phyloP scores from a whole-genome alignment of 2,113 vertebrate genomes.

The Telmatochromis brachygnathus region DNA sequence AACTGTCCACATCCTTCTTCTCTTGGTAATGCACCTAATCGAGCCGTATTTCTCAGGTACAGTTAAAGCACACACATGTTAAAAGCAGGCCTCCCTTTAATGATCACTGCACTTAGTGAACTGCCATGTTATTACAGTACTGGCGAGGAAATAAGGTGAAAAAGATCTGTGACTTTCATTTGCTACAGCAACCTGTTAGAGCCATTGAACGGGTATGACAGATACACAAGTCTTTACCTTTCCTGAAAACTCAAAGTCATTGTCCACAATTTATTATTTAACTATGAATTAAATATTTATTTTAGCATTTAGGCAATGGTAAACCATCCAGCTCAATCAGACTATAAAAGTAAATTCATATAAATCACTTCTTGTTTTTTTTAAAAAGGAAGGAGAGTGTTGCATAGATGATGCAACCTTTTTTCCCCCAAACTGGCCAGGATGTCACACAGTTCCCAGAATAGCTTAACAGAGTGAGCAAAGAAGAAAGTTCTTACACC shows the following conservation, averaged over 20 bases:
- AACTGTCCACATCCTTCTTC: background rate
- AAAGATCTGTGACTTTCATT: background rate
- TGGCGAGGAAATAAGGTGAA: background rate
- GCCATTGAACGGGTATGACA: background rate
- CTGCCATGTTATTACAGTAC: background rate
- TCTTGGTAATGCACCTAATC: background rate
- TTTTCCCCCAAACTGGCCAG: background rate
- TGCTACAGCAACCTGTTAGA: background rate
- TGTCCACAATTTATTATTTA: background rate
- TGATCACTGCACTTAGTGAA: background rate
- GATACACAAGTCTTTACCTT: background rate
- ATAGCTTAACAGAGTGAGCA: background rate
- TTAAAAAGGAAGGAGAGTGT: background rate
- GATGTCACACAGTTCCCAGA: background rate
- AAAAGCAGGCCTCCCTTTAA: background rate
- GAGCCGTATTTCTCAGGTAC: background rate
- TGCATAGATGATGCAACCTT: background rate
- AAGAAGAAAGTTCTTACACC: background rate
- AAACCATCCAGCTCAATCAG: background rate
- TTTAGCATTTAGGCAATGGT: background rate
- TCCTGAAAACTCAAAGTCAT: background rate
- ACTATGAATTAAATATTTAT: background rate
- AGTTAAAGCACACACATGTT: background rate
- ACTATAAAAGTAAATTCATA: background rate
- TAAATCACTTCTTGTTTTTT: background rate